A percentile compares a stretch with the other conserved stretches of the same genome.
phyloP scores from a whole-genome alignment of 2,888 invertebrate species.

The Podabrus alpinus region DNA sequence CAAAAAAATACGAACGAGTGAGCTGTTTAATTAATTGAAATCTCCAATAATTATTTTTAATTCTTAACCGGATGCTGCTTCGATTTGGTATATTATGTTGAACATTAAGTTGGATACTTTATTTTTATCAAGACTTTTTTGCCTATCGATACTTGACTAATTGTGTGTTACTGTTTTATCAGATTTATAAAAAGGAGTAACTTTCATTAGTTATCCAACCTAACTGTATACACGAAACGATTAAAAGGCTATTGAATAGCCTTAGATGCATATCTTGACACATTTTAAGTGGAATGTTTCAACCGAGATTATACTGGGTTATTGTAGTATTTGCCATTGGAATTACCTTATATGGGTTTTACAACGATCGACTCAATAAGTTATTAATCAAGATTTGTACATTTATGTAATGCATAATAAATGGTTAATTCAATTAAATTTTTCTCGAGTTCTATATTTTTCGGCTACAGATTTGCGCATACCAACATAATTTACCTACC shows the following conservation, averaged over 20 bases:
- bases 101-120: background rate
- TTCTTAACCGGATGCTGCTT: background rate
- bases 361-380: background rate
- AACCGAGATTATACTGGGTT: background rate
- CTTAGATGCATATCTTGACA: constrained; percentile 3
- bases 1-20: background rate
- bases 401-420: background rate
- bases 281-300: background rate
- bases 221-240: background rate
- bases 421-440: background rate
- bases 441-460: background rate
- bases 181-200: background rate
- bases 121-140: background rate
- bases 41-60: background rate
- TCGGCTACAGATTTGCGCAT: background rate
- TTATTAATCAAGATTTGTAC: constrained; percentile 4
- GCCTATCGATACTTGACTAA: background rate
- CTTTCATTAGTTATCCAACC: background rate
- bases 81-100: background rate
- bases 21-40: background rate
- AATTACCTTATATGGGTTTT: constrained; percentile 2
- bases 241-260: constrained; percentile 1
- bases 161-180: background rate
- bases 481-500: too few species aligned
- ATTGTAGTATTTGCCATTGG: background rate